Evolutionary conservation across 2,888 invertebrate species (phyloP), one percentile per base, ranked within the genome.

Genomic region (Cheilosia scutellata): DNA sequence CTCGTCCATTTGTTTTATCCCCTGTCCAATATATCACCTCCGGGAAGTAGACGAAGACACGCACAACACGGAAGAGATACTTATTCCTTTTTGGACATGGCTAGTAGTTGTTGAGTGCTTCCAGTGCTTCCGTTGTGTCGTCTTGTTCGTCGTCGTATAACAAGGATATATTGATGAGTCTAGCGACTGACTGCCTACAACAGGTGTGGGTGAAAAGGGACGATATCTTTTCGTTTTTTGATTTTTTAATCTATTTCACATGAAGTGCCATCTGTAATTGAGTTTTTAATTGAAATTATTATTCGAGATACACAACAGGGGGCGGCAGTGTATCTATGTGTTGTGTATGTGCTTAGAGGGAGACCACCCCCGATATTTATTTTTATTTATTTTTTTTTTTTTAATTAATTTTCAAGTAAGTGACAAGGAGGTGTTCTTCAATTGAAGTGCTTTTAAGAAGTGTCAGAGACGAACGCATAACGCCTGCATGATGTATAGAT

Each of bases 261-360:
- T 84, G 60, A 88, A 89, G 87, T 87, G 88, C 76, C 87, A 88
- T 86, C 88, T 88, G 77, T 88, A 88, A 89, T 88, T 89, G 88
- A 88, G 88, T 89, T 88, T 89, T 89, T 89, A 89, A 89, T 89
- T 89, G 88, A 82, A 89, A 89, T 88, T 88, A 88, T 88, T 86
- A 83, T 88, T 88, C 83, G 71, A 80, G 86, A 74, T 77, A 72
- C 33, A 40, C 51, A 51, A 47, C 31, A 44, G 40, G 13, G 31
- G 55, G 40, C 13, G 31, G 6, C 27, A 42, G 53, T 16, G 58
- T 3, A 11, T n/a, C 29, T 27, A 13, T 27, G 25, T 37, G 16
- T n/a, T 29, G 66, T 27, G 58, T 60, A 44, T 53, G 42, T 53
- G 44, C 44, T 3, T 27, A 20, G 5, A 20, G 31, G 1, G 20